Conservation (phyloP, 2,888 invertebrate species). For the Tinea pellionella region DNA sequence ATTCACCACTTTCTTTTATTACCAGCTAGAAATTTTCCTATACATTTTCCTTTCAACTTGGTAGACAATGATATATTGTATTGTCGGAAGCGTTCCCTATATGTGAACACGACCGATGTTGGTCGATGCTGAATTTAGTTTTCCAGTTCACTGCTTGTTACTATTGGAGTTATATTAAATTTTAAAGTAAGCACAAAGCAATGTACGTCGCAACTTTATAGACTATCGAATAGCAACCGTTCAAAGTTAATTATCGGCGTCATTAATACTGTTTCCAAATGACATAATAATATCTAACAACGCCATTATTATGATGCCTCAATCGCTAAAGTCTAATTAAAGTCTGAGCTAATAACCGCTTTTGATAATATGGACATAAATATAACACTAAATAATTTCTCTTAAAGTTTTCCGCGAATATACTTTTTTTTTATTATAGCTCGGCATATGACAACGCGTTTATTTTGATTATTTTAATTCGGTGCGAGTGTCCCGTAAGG, state of each 20-base stretch:
- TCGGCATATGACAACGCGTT: no score
- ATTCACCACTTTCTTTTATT: conserved; percentile 10
- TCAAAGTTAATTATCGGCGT: background rate
- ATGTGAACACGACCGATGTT: background rate
- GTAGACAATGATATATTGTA: conserved; percentile 10
- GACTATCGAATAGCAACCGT: background rate
- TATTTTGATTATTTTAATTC: no score
- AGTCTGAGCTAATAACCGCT: background rate
- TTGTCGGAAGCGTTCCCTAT: background rate
- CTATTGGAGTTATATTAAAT: background rate
- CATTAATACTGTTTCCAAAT: conserved; percentile 1
- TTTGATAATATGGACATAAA: background rate
- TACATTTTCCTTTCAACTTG: conserved; percentile 9
- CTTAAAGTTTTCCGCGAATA: no score
- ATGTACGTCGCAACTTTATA: background rate
- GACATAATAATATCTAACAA: conserved; percentile 6
- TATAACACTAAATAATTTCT: no score
- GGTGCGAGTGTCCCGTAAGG: no score
- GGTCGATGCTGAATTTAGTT: background rate
- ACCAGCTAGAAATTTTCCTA: conserved; percentile 10
- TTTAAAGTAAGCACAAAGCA: background rate
- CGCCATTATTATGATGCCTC: conserved; percentile 1
- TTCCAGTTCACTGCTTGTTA: background rate
- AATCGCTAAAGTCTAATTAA: background rate
- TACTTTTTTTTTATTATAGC: no score